A percentile compares a stretch with the other conserved stretches of the same genome.
Conservation (phyloP, 1,140 invertebrate species). For the Nasonia giraulti region DNA sequence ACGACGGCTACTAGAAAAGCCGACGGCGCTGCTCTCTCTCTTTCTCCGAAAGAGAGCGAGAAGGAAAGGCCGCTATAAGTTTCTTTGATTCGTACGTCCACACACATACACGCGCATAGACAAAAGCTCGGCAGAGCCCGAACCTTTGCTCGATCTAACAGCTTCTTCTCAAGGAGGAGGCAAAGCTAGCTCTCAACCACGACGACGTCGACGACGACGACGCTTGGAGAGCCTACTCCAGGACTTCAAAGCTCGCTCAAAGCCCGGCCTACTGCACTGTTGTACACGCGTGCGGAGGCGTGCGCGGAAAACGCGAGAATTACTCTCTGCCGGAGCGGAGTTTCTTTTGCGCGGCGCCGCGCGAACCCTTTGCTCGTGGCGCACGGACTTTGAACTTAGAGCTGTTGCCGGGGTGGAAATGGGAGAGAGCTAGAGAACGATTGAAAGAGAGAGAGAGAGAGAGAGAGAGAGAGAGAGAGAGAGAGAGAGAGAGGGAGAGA, state of each 20-base stretch:
- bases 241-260: slow-evolving; percentile 40
- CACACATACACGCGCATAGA: neutral
- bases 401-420: slow-evolving; percentile 10
- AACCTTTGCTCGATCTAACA: slow-evolving; percentile 23
- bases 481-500: slow-evolving; percentile 19
- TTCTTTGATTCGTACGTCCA: neutral
- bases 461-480: neutral
- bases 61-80: slow-evolving; percentile 44
- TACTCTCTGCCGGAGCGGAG: neutral
- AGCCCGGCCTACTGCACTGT: neutral
- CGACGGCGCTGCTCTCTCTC: neutral
- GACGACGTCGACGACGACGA: neutral
- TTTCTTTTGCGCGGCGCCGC: neutral
- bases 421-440: slow-evolving; percentile 27
- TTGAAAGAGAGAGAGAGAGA: neutral
- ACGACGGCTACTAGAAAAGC: neutral
- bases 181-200: neutral
- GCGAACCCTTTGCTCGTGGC: neutral
- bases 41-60: neutral
- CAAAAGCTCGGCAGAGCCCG: neutral
- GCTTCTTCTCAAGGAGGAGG: neutral
- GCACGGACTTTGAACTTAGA: slow-evolving; percentile 38
- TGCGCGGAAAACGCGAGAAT: slow-evolving; percentile 4
- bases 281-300: neutral
- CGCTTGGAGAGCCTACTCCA: slow-evolving; percentile 22